Percentiles rank a stretch among this genome's conserved stretches.
These are phyloP conservation scores for Drosophila yooni DNA, from an alignment of 2,888 invertebrate genomes.

Conservation along the genomic window DNA sequence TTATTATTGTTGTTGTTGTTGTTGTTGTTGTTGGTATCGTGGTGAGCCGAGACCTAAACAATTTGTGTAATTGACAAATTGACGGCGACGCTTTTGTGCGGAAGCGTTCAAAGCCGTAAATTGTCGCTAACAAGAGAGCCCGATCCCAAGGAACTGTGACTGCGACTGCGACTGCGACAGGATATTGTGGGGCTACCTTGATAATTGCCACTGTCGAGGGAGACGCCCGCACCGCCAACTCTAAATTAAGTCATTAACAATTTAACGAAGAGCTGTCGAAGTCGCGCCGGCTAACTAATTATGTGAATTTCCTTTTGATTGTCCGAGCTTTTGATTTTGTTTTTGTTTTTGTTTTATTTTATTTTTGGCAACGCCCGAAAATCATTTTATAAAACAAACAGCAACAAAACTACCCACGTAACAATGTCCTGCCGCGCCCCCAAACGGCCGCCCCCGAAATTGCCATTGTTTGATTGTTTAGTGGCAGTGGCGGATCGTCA, in stretches of 20 bases:
- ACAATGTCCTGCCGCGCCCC: conserved; percentile 62
- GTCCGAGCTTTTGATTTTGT: conserved; percentile 28
- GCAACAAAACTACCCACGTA: conserved; percentile 54
- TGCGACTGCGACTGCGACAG: conserved; percentile 31
- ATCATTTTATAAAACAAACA: conserved; percentile 75
- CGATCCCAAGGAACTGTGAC: conserved; percentile 25
- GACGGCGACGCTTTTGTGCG: conserved; percentile 82
- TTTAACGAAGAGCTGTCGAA: conserved; percentile 66
- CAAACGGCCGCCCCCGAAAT: conserved; percentile 48
- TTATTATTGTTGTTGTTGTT: conserved; percentile 33
- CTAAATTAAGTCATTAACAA: conserved; percentile 82
- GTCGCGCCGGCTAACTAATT: conserved; percentile 78
- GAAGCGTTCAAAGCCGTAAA: conserved; percentile 80
- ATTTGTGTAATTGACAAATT: conserved; percentile 85
- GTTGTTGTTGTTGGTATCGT: conserved; percentile 40
- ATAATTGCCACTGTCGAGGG: conserved; percentile 58
- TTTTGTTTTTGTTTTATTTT: not conserved
- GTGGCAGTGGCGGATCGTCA: conserved; percentile 66
- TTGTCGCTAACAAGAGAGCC: conserved; percentile 81
- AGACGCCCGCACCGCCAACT: conserved; percentile 56
- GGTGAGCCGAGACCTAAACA: conserved; percentile 68
- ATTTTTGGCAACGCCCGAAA: conserved; percentile 59
- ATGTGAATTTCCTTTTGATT: conserved; percentile 83
- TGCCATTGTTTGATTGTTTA: conserved; percentile 54
- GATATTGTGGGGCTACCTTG: conserved; percentile 43